Evolutionary conservation across 2,113 vertebrate genomes (phyloP), one percentile per base, ranked within the genome.

Genomic region (Megaleporinus macrocephalus): DNA sequence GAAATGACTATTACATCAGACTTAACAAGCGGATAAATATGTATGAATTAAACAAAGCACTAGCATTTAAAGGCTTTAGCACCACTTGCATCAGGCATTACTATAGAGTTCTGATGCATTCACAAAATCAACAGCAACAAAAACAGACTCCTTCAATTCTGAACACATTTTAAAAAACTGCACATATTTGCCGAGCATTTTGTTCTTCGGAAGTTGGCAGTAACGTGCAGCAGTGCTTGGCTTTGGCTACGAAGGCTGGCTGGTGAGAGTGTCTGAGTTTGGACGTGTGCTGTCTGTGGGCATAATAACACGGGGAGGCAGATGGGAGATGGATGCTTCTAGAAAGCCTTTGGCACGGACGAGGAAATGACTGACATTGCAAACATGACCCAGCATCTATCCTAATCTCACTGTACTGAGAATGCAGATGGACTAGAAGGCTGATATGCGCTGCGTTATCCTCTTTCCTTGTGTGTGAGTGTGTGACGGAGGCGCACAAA

Each of bases 371-470:
- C 83, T 89, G 87, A 89, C 88, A 87, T 79, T n/a, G 36, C 78
- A 89, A 86, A 85, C 79, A 80, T 80, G 41, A 27, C 33, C 77
- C 75, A 83, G 86, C 68, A 62, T 78, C 87, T 82, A 85, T 80
- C 89, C 73, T 88, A 88, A 89, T 86, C 85, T 90, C 76, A 84
- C 70, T 90, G 88, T 87, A 87, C 88, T 88, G 89, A 86, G 79
- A 90, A 89, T 29, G 49, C 57, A 47, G 26, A 65, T 78, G 79
- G 84, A 68, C 14, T 27, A 76, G 69, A 85, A 79, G 82, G 76
- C 79, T 88, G 86, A 87, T 89, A 83, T 83, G 30, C 76, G 78
- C 76, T 73, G 89, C 63, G 44, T 57, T 41, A 76, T 73, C 51
- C 59, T 71, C 62, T 83, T 29, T 66, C 69, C 41, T 55, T 69